Evolutionary conservation across 1,140 invertebrate species (phyloP), one percentile per base, ranked within the genome.

Genomic region (Rhynchophorus ferrugineus): DNA sequence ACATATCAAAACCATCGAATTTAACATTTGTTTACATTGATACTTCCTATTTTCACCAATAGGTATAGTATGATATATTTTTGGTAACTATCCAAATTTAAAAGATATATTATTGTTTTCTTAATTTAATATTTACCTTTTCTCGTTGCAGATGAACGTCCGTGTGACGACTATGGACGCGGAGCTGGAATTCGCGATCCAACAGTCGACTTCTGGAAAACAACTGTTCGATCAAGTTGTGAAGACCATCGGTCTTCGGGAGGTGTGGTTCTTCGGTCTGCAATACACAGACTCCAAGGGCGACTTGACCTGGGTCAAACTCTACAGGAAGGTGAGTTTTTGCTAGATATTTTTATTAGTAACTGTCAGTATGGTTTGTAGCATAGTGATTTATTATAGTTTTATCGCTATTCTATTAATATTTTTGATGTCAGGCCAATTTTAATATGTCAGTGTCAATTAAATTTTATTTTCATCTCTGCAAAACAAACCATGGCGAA

Each of bases 161-260:
- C 87, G 95, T 71, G 95, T 99, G 74, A 96, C 92, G 68, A 99
- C 97, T 67, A 98, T 99, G 94, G 97, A 99, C 79, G 96, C 97
- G 64, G 97, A 99, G 79, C 80, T 99, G 82, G 96, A 99, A 81
- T 99, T 99, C 81, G 93, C 95, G 72, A 99, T 99, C 83, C 96
- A 99, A 82, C 89, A 89, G 69, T 95, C 88, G 66, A 99, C 97
- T 55, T 98, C 96, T 39, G 97, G 97, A 65, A 99, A 99, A 75
- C 96, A 99, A 74, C 82, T 99, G 14, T 99, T 99, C 74, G 97
- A 99, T 73, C 97, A 99, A 78, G 95, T 98, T 55, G 94, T 98
- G 49, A 98, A 98, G 76, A 99, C 97, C 41, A 98, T 99, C 67
- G 96, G 95, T 54, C 80, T 99, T 16, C 79, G 97, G 57, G 97